Conservation (phyloP, 2,113 vertebrate species). For the Eptesicus fuscus region DNA sequence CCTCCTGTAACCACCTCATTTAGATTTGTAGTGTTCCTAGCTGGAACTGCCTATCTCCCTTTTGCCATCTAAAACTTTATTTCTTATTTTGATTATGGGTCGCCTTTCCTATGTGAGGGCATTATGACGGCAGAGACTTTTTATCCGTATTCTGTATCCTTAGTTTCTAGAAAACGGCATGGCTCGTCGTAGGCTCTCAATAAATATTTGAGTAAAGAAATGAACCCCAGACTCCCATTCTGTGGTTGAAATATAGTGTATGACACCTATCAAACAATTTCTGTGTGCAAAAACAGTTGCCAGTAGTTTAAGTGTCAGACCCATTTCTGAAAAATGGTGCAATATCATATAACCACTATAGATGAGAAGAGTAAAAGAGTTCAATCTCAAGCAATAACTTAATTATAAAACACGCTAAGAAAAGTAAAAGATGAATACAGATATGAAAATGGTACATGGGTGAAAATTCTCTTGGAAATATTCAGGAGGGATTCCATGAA, state of each 20-base stretch:
- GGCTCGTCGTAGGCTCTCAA: not conserved
- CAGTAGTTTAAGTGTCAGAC: not conserved
- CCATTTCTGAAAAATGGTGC: not conserved
- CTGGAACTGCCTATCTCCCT: not conserved
- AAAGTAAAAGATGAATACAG: slow-evolving; percentile 60
- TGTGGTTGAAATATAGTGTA: not conserved
- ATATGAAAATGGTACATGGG: slow-evolving; percentile 64
- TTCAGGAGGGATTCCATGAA: slow-evolving; percentile 67
- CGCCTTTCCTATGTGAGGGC: not conserved
- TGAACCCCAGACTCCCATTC: not conserved
- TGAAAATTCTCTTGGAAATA: slow-evolving; percentile 71
- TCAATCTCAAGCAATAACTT: slow-evolving; percentile 26
- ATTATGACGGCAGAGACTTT: not conserved
- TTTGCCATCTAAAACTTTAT: not conserved
- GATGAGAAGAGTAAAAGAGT: not conserved
- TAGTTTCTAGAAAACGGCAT: not conserved
- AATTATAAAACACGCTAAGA: not conserved
- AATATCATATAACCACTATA: not conserved
- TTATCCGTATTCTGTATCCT: not conserved
- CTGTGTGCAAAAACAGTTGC: not conserved
- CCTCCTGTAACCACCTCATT: not conserved
- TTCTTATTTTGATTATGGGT: not conserved
- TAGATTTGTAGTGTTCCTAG: not conserved
- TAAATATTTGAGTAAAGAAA: slow-evolving; percentile 18
- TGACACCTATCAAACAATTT: not conserved